Evolutionary conservation across 2,888 invertebrate species (phyloP).

Genomic region (Ormyrus labotus): DNA sequence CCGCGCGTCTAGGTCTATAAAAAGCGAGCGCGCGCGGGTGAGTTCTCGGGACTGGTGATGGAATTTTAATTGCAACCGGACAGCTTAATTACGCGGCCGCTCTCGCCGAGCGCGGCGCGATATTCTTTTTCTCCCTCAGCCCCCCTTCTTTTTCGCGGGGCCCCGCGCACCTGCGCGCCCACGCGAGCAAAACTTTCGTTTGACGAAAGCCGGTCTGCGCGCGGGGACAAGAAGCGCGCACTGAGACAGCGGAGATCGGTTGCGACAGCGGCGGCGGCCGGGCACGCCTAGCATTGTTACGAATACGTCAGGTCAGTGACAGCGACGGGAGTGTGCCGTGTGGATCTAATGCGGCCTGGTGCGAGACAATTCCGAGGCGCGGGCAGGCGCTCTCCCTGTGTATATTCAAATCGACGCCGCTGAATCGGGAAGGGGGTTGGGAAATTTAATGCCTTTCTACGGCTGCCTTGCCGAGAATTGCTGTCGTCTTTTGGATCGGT

Average conservation of each 20-base stretch:
- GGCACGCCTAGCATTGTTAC: slow-evolving; percentile 75
- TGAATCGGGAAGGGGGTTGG: too few species aligned
- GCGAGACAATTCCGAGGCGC: neutral
- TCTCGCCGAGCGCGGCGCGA: neutral
- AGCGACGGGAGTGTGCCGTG: slow-evolving; percentile 55
- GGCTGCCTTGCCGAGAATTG: too few species aligned
- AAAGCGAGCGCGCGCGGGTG: slow-evolving; percentile 5
- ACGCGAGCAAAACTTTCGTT: slow-evolving; percentile 36
- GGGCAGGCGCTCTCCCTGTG: slow-evolving; percentile 39
- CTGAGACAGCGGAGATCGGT: slow-evolving; percentile 49
- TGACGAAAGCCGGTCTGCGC: slow-evolving; percentile 14
- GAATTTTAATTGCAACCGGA: slow-evolving; percentile 30
- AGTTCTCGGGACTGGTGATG: slow-evolving; percentile 17
- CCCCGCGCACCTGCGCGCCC: slow-evolving; percentile 44
- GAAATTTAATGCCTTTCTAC: too few species aligned
- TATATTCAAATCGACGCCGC: slow-evolving; percentile 57
- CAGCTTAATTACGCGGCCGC: neutral
- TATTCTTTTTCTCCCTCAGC: slow-evolving; percentile 19
- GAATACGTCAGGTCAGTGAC: slow-evolving; percentile 69
- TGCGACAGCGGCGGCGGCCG: slow-evolving; percentile 64
- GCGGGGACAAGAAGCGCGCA: neutral
- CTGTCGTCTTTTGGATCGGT: too few species aligned
- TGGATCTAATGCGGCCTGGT: neutral
- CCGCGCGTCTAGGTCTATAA: neutral
- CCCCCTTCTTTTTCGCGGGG: neutral